These are phyloP conservation scores for Bombus fervidus DNA, from an alignment of 1,140 invertebrate genomes.

Conservation along the genomic window DNA sequence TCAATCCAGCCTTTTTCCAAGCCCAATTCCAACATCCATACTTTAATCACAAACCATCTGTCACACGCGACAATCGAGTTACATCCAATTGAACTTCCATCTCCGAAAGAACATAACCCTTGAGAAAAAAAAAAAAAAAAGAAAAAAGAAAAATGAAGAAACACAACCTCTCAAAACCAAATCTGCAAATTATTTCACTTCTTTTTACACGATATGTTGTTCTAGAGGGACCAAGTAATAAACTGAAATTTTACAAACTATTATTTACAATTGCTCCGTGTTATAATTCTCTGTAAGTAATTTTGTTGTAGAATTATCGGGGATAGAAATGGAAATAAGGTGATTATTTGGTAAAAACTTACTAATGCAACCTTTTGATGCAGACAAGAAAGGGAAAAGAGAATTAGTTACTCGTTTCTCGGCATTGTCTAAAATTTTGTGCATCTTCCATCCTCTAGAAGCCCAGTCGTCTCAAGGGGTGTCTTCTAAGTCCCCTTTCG, in stretches of 20 bases:
- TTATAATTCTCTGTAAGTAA: too few species aligned
- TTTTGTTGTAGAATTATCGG: too few species aligned
- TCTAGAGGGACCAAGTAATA: too few species aligned
- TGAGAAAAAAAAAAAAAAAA: not conserved
- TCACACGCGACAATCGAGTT: constrained; percentile 29
- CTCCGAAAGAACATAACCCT: not conserved
- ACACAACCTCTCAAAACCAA: not conserved
- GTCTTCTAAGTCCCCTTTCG: constrained; percentile 29
- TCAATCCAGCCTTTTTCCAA: not conserved
- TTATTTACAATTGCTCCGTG: too few species aligned
- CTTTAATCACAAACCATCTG: constrained; percentile 44
- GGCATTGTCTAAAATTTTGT: constrained; percentile 44
- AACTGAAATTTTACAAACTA: too few species aligned
- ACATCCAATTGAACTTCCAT: not conserved
- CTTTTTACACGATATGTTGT: too few species aligned
- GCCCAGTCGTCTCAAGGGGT: constrained; percentile 51
- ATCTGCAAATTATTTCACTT: too few species aligned
- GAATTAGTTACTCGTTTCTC: constrained; percentile 16
- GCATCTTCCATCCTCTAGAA: constrained; percentile 7
- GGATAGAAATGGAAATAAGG: too few species aligned
- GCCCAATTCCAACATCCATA: not conserved
- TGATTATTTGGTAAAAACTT: too few species aligned
- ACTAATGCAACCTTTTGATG: too few species aligned
- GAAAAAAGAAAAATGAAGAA: not conserved
- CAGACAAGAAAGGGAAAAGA: too few species aligned